These are phyloP conservation scores for Strix occidentalis DNA, from an alignment of 2,797 vertebrate genomes.

Conservation along the genomic window DNA sequence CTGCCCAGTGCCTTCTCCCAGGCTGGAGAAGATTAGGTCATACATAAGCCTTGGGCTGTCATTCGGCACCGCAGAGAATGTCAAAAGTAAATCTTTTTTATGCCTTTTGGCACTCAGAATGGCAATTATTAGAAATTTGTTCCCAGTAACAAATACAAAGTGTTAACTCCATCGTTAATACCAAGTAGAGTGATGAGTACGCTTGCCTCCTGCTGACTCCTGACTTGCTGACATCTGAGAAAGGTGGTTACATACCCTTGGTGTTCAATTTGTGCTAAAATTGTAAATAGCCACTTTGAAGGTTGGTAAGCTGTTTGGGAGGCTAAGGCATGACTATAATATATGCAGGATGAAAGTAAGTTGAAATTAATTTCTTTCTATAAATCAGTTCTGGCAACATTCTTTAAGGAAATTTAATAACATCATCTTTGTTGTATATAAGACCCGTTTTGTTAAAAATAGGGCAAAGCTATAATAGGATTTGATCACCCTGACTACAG, in stretches of 20 bases:
- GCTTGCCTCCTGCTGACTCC: neutral
- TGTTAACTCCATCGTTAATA: neutral
- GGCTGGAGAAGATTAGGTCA: neutral
- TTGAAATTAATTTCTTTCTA: neutral
- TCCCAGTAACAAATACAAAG: neutral
- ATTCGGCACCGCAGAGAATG: neutral
- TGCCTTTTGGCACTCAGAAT: neutral
- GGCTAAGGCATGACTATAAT: neutral
- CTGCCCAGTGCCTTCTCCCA: neutral
- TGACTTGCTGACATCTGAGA: neutral
- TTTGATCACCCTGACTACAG: constrained; percentile 3
- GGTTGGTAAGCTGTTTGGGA: neutral
- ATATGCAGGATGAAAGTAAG: neutral
- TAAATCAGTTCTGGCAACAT: neutral
- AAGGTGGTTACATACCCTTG: neutral
- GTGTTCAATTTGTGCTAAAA: neutral
- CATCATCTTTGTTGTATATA: neutral
- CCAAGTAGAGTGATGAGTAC: neutral
- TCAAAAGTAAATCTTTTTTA: neutral
- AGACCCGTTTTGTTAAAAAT: constrained; percentile 36
- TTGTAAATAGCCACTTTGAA: neutral
- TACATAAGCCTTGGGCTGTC: neutral
- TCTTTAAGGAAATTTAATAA: constrained; percentile 33
- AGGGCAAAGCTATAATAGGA: constrained; percentile 18
- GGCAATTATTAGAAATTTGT: neutral